Percentiles rank a stretch among this genome's conserved stretches.
Conservation (phyloP, 2,888 invertebrate species). For the Amphimallon solstitiale region DNA sequence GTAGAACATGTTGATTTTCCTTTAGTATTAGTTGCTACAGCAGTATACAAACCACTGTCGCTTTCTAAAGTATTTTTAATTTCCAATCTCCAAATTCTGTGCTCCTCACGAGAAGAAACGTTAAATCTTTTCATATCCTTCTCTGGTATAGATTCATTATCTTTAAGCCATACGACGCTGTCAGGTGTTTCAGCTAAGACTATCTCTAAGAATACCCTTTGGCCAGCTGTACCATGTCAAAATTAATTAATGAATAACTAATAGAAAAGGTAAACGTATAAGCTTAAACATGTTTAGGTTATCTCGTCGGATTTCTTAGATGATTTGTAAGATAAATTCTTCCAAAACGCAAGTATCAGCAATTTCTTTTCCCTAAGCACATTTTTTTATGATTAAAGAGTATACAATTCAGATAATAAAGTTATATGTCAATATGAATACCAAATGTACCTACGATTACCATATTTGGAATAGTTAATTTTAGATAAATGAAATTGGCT, state of each 20-base stretch:
- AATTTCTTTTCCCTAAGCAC: too few species aligned
- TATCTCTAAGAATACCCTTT: slow-evolving; percentile 84
- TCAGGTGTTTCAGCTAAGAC: slow-evolving; percentile 73
- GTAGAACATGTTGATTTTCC: slow-evolving; percentile 88
- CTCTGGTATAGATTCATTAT: slow-evolving; percentile 81
- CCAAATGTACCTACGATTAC: too few species aligned
- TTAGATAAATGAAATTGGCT: too few species aligned
- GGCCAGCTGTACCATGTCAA: slow-evolving; percentile 74
- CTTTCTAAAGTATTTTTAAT: slow-evolving; percentile 78
- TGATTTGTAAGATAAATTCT: too few species aligned
- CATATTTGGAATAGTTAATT: too few species aligned
- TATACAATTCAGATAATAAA: too few species aligned
- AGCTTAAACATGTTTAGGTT: too few species aligned
- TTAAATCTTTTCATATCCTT: slow-evolving; percentile 77
- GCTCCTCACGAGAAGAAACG: slow-evolving; percentile 69
- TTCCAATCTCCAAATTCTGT: slow-evolving; percentile 75
- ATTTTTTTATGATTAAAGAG: too few species aligned
- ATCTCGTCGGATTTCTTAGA: too few species aligned
- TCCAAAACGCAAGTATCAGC: too few species aligned
- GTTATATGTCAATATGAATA: too few species aligned
- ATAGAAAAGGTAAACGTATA: background rate
- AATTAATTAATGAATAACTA: slow-evolving; percentile 16
- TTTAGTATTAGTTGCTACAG: slow-evolving; percentile 82
- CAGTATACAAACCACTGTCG: slow-evolving; percentile 92
- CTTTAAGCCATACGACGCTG: slow-evolving; percentile 85